phyloP scores from a whole-genome alignment of 2,888 invertebrate genomes.

The Meloe dianella region DNA sequence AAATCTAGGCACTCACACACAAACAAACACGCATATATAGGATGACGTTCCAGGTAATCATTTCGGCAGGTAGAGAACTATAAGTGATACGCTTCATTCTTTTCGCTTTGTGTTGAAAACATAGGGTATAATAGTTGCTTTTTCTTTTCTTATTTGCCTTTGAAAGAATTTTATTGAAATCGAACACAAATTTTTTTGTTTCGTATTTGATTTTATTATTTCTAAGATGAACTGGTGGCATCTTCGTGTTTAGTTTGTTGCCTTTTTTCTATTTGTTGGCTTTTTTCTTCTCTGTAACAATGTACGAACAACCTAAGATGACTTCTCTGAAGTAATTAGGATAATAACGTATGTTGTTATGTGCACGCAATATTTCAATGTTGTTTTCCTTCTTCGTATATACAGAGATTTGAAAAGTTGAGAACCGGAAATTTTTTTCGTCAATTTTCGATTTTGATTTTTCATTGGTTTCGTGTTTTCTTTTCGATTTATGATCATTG shows the following conservation, averaged over 20 bases:
- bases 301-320: slow-evolving; percentile 14
- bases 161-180: neutral
- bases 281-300: neutral
- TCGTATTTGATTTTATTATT: neutral
- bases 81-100: slow-evolving; percentile 31
- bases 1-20: slow-evolving; percentile 13
- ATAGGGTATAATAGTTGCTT: slow-evolving; percentile 17
- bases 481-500: neutral
- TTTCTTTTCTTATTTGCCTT: neutral
- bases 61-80: slow-evolving; percentile 29
- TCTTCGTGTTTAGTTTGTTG: neutral
- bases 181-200: neutral
- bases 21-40: too few species aligned
- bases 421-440: neutral
- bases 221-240: slow-evolving; percentile 4
- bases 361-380: slow-evolving; percentile 32
- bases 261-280: neutral
- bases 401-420: neutral
- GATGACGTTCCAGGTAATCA: slow-evolving; percentile 27
- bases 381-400: neutral
- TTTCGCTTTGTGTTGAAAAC: slow-evolving; percentile 26
- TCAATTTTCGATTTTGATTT: slow-evolving; percentile 4
- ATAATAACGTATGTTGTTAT: slow-evolving; percentile 38
- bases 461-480: slow-evolving; percentile 2
- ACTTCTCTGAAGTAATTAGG: slow-evolving; percentile 42